Evolutionary conservation across 2,888 invertebrate species (phyloP), one percentile per base, ranked within the genome.

Genomic region (Drosophila ustulata): DNA sequence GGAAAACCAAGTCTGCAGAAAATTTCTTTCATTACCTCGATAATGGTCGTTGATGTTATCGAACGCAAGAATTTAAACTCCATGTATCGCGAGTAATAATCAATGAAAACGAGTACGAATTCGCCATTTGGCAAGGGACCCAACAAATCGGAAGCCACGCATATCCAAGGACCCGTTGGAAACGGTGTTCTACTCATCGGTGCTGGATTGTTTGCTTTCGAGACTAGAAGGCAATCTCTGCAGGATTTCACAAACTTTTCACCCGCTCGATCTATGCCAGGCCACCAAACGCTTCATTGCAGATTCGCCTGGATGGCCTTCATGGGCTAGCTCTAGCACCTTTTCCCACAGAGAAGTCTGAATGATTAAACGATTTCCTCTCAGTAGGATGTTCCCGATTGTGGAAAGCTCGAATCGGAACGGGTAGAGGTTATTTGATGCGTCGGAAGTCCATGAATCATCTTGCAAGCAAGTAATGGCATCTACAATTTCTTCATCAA

Each of bases 31-130:
- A 26, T 26, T 6, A 13, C 43, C 0, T 43, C 41, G 18, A 43
- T 53, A 11, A 43, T 18, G 8, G 8, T 8, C 7, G 25, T 30
- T 18, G 53, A 55, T 11, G 43, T 18, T 5, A 30, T 55, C 2
- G 53, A 43, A 4, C 30, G 30, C 9, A 55, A n/a, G 9, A 55
- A 55, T 28, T 45, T 55, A 23, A 45, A 45, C 23, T 45, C 55
- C 43, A 55, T 45, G 3, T 55, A 55, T 7, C 43, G 9, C 4
- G 32, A 55, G 8, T 32, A 55, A 45, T 55, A 55, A 28, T 43
- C 43, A 11, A 51, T 37, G 9, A 51, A 13, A 25, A 51, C 51
- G n/a, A 51, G 4, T 2, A 51, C 2, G 7, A 25, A 26, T 11
- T 51, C 51, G 7, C 23, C 25, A n/a, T 37, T 37, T n/a, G 51